Conservation (phyloP, 1,140 invertebrate genomes). For the Aplysia californica region DNA sequence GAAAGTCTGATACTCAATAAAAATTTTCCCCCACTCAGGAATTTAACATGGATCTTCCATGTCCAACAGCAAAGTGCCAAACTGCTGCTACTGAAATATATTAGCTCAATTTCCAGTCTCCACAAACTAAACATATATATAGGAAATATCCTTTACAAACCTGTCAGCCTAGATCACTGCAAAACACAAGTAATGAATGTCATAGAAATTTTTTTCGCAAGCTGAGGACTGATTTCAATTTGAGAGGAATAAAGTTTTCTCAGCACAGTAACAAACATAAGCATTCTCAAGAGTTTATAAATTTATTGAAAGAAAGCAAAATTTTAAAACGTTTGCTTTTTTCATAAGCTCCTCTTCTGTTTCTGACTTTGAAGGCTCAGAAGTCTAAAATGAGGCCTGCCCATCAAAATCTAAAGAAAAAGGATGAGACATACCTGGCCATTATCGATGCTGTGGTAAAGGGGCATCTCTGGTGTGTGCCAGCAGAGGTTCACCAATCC, state of each 20-base stretch:
- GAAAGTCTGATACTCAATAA: too few species aligned
- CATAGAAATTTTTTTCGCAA: too few species aligned
- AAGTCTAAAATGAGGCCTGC: background rate
- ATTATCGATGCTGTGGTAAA: slow-evolving; percentile 81
- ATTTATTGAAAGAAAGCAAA: background rate
- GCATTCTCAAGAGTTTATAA: background rate
- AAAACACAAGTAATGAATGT: too few species aligned
- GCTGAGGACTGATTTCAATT: too few species aligned
- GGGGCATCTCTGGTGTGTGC: slow-evolving; percentile 76
- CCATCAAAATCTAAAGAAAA: background rate
- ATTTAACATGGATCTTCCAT: too few species aligned
- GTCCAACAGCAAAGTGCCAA: too few species aligned
- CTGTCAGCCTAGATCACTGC: too few species aligned
- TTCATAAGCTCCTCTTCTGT: background rate
- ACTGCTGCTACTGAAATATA: too few species aligned
- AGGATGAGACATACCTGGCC: slow-evolving; percentile 71
- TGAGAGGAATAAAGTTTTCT: background rate
- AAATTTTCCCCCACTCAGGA: too few species aligned
- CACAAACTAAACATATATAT: too few species aligned
- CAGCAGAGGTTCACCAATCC: slow-evolving; percentile 83
- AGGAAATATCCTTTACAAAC: too few species aligned
- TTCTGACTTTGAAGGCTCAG: background rate
- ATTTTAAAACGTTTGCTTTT: background rate
- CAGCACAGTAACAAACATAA: background rate
- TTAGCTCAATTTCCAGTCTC: too few species aligned